These are phyloP conservation scores for Brachymystax lenok DNA, from an alignment of 2,797 vertebrate species.

Conservation along the genomic window DNA sequence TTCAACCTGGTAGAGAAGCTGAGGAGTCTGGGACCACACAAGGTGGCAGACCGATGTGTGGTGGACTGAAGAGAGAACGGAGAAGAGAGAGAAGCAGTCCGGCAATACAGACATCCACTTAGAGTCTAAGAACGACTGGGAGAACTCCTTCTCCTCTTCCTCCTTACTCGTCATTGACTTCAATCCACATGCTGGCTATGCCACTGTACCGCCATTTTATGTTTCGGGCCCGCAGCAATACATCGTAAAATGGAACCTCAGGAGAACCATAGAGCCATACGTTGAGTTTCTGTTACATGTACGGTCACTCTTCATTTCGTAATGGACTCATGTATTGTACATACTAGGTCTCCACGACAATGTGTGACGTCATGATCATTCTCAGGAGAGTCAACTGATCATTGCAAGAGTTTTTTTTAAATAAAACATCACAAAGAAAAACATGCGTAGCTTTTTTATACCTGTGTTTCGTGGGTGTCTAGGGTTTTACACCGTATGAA, in stretches of 20 bases:
- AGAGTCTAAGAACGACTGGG: conserved; percentile 36
- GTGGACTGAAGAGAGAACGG: conserved; percentile 70
- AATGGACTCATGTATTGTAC: conserved; percentile 27
- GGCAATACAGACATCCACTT: conserved; percentile 10
- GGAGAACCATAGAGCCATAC: conserved; percentile 53
- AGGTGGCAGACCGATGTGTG: conserved; percentile 77
- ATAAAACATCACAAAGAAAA: conserved; percentile 1
- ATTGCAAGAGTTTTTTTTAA: conserved; percentile 30
- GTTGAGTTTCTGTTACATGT: conserved; percentile 13
- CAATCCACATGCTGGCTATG: background rate
- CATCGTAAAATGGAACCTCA: conserved; percentile 46
- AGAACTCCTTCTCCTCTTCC: conserved; percentile 4
- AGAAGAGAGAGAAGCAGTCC: conserved; percentile 27
- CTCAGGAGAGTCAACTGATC: conserved; percentile 58
- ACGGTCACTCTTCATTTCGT: conserved; percentile 39
- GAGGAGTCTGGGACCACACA: conserved; percentile 76
- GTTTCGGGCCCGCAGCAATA: conserved; percentile 37
- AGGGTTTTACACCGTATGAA: conserved; percentile 39
- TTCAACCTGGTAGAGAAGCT: conserved; percentile 85
- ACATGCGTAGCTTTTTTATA: conserved; percentile 38
- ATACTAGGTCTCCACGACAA: conserved; percentile 4
- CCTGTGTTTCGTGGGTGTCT: conserved; percentile 41
- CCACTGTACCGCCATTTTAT: conserved; percentile 35
- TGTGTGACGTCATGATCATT: conserved; percentile 33
- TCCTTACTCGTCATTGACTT: conserved; percentile 5